Conservation (phyloP, 2,888 invertebrate genomes). For the Scaptomyza flava region DNA sequence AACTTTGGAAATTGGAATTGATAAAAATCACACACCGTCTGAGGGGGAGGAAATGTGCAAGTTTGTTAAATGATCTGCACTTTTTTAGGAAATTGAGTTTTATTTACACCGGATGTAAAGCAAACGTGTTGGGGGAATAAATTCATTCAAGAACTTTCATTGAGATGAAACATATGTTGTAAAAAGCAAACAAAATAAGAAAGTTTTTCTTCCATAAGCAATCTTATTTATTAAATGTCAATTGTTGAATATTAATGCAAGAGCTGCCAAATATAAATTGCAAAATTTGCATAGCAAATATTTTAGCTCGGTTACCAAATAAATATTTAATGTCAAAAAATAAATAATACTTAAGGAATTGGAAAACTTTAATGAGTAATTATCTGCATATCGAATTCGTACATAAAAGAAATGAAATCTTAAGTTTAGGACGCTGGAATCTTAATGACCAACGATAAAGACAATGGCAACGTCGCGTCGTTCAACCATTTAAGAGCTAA, state of each 20-base stretch:
- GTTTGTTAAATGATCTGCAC: constrained; percentile 17
- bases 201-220: not conserved
- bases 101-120: constrained; percentile 19
- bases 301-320: no score
- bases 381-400: constrained; percentile 10
- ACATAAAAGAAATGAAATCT: constrained; percentile 30
- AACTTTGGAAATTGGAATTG: constrained; percentile 58
- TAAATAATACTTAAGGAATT: not conserved
- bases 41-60: constrained; percentile 6
- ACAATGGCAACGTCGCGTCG: constrained; percentile 1
- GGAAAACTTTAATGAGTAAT: not conserved
- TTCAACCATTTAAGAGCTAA: constrained; percentile 14
- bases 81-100: constrained; percentile 19
- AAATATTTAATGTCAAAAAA: constrained; percentile 5
- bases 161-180: not conserved
- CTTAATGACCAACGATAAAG: constrained; percentile 41
- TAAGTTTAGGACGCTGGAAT: constrained; percentile 18
- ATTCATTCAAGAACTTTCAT: not conserved
- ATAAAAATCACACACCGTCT: constrained; percentile 57
- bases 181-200: not conserved
- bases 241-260: no score
- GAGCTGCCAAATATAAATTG: no score
- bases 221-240: not conserved
- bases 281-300: no score
- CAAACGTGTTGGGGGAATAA: not conserved